Percentiles rank a stretch among this genome's conserved stretches.
Evolutionary conservation across 2,797 vertebrate species (phyloP).

Genomic region (Periparus ater): DNA sequence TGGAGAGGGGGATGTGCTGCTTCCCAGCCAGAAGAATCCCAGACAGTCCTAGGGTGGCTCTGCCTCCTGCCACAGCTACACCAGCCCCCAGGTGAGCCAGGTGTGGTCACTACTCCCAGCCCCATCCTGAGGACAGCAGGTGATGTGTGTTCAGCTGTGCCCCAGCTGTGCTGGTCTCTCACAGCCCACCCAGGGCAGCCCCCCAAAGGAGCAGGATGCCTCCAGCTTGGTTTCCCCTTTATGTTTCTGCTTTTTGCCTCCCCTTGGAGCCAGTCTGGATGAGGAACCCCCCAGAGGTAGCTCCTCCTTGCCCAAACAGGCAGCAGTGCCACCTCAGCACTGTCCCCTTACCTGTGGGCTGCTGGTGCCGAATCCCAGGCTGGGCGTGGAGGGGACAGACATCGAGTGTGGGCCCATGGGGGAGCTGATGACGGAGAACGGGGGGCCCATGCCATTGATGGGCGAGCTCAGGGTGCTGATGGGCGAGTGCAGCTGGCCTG

Average conservation of each 20-base stretch:
- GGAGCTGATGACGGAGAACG: slow-evolving; percentile 96
- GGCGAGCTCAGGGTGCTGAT: slow-evolving; percentile 91
- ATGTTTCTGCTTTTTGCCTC: background rate
- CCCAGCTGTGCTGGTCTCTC: background rate
- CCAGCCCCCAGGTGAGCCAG: background rate
- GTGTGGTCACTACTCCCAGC: background rate
- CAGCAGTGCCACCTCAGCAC: accelerated
- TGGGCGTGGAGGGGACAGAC: slow-evolving; percentile 84
- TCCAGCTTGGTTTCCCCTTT: background rate
- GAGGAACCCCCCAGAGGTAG: accelerated
- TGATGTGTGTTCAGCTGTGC: accelerated
- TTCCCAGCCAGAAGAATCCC: background rate
- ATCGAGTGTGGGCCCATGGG: slow-evolving; percentile 95
- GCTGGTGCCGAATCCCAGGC: slow-evolving; percentile 89
- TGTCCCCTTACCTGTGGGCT: slow-evolving; percentile 88
- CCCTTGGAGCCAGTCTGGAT: accelerated
- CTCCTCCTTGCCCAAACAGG: accelerated
- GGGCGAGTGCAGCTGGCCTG: slow-evolving; percentile 90
- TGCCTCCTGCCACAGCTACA: background rate
- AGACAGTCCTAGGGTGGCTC: background rate
- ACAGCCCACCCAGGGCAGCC: background rate
- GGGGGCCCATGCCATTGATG: slow-evolving; percentile 82
- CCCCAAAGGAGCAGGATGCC: background rate
- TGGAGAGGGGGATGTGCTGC: accelerated
- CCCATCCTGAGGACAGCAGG: background rate